Evolutionary conservation across 2,888 invertebrate species (phyloP), one percentile per base, ranked within the genome.

Genomic region (Parnassius mnemosyne): DNA sequence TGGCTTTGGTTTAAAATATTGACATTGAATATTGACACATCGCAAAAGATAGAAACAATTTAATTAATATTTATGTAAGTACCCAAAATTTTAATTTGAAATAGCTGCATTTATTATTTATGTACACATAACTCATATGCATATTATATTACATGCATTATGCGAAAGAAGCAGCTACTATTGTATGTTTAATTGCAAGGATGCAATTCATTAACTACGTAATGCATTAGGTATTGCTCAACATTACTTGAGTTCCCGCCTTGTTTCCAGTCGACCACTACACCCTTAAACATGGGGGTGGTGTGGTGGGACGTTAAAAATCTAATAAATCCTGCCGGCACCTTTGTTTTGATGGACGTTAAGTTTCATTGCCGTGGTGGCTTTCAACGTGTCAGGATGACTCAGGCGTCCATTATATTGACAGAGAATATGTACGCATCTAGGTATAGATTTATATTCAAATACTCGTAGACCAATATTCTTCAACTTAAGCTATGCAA

Each of bases 281-380:
- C 53, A 44, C 53, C 62, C 62, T 53, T 11, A 34, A 13, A n/a
- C 11, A 2, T 12, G 10, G 3, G 47, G 43, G 50, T 44, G 20
- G 34, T 34, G 9, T 20, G 13, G 9, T 42, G 10, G 44, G 16
- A 54, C 16, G 54, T 20, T 49, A 41, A 54, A 54, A 54, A 47
- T 53, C 34, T 34, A 50, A 61, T 54, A 58, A 58, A 49, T 51
- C 51, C 50, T 43, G 25, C 44, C 63, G 44, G 20, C 54, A 58
- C 51, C 58, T 54, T 50, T 50, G 25, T 49, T 53, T 53, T 57
- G 53, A 62, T 57, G 62, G 62, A 58, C 57, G 34, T 12, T 44
- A 9, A 10, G 13, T 5, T 13, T 51, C 16, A 41, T 25, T 49
- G 13, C 49, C 13, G 44, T n/a, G 3, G 13, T 25, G 41, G 9